A percentile compares a stretch with the other conserved stretches of the same genome.
These are phyloP conservation scores for Polyommatus icarus DNA, from an alignment of 2,888 invertebrate genomes.

Conservation along the genomic window DNA sequence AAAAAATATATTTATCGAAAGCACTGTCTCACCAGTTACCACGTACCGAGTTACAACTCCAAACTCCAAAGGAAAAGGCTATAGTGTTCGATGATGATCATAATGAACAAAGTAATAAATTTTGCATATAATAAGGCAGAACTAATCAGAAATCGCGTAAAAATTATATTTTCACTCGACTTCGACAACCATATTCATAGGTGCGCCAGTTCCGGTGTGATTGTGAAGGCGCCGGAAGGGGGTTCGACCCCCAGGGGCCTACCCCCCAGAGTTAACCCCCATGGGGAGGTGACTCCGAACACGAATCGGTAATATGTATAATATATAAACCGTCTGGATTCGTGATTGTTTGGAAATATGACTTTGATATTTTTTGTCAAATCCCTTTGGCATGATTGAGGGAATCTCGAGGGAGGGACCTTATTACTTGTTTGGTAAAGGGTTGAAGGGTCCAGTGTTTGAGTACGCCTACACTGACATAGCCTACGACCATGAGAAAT, in stretches of 20 bases:
- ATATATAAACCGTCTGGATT: constrained; percentile 9
- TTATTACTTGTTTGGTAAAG: background rate
- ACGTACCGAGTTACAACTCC: too few species aligned
- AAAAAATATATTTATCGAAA: too few species aligned
- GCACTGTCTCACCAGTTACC: too few species aligned
- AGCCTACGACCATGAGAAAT: background rate
- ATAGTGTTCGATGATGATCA: too few species aligned
- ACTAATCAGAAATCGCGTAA: background rate
- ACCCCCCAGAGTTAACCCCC: background rate
- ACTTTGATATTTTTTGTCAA: constrained; percentile 9
- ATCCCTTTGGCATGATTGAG: background rate
- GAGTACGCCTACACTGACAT: background rate
- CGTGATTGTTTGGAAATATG: constrained; percentile 13
- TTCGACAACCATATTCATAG: constrained; percentile 20
- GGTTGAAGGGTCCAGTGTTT: background rate
- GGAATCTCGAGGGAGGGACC: constrained; percentile 10
- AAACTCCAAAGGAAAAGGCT: too few species aligned
- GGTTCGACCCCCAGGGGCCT: background rate
- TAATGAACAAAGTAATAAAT: background rate
- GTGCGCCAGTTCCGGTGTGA: constrained; percentile 14
- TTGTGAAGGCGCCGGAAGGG: constrained; percentile 17
- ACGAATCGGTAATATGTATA: constrained; percentile 15
- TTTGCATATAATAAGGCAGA: background rate
- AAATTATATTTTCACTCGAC: background rate
- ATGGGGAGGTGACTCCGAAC: background rate